These are phyloP conservation scores for Epizoanthus scotinus DNA, from an alignment of 92 coral and sea anemone genomes.

Conservation along the genomic window DNA sequence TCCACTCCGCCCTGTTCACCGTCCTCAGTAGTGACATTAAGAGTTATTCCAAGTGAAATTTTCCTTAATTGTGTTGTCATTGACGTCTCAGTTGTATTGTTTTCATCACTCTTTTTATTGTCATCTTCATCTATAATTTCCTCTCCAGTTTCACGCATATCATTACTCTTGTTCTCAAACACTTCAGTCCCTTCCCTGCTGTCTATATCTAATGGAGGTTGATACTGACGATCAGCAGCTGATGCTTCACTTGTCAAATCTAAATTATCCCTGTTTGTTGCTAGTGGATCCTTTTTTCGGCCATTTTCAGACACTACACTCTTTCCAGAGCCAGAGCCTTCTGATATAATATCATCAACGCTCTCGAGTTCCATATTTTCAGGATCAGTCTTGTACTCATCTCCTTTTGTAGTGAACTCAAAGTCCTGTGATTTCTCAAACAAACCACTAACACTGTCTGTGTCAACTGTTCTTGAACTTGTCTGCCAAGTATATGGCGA, in stretches of 20 bases:
- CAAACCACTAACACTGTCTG: slow-evolving; percentile 22
- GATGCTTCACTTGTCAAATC: not conserved
- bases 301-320: slow-evolving; percentile 33
- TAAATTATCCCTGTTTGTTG: not conserved
- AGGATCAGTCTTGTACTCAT: slow-evolving; percentile 7
- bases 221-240: not conserved
- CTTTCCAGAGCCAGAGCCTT: slow-evolving; percentile 43
- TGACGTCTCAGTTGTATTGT: not conserved
- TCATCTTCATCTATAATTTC: not conserved
- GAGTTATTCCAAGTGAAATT: slow-evolving; percentile 24
- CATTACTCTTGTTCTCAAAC: not conserved
- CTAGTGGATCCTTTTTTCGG: not conserved
- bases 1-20: slow-evolving; percentile 59
- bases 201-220: not conserved
- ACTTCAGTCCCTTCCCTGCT: not conserved
- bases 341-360: slow-evolving; percentile 41
- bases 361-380: slow-evolving; percentile 51
- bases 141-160: not conserved
- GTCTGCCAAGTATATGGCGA: slow-evolving; percentile 27
- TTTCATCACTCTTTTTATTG: not conserved
- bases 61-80: slow-evolving; percentile 22
- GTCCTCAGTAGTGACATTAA: slow-evolving; percentile 60
- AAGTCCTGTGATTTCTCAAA: slow-evolving; percentile 18
- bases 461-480: slow-evolving; percentile 22
- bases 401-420: not conserved